Percentiles rank a stretch among this genome's conserved stretches.
Conservation (phyloP, 2,113 vertebrate species). For the Gorilla gorilla region DNA sequence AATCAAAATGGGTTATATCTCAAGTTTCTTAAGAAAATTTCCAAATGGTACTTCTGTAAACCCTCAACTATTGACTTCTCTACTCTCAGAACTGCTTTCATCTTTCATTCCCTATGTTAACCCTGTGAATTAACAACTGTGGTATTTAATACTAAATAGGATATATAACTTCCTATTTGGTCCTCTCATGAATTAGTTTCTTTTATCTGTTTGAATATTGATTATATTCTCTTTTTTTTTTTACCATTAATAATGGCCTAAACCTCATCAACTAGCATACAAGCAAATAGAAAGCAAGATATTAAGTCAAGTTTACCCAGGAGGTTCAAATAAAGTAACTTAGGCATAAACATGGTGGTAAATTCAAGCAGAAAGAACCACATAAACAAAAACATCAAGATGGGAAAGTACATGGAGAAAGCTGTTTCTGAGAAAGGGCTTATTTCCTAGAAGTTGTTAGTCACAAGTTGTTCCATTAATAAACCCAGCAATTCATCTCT, state of each 20-base stretch:
- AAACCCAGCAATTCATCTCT: background rate
- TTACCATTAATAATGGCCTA: background rate
- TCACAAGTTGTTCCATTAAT: no score
- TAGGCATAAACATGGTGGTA: background rate
- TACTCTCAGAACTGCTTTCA: background rate
- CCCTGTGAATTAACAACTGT: background rate
- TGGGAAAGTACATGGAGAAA: background rate
- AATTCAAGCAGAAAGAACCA: background rate
- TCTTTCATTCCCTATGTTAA: background rate
- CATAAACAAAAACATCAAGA: background rate
- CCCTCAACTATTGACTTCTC: background rate
- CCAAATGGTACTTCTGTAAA: background rate
- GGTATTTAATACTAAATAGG: background rate
- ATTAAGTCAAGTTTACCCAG: background rate
- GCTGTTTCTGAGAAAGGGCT: background rate
- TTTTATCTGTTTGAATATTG: constrained; percentile 16
- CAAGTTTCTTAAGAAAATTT: background rate
- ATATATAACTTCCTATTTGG: background rate
- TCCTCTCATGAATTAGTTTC: background rate
- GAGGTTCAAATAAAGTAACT: background rate
- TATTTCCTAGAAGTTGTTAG: no score
- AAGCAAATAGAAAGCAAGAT: background rate
- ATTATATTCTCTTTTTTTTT: background rate
- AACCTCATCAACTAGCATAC: background rate
- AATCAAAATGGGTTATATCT: background rate